Conservation (phyloP, 2,797 vertebrate species). For the Bovichtus variegatus region DNA sequence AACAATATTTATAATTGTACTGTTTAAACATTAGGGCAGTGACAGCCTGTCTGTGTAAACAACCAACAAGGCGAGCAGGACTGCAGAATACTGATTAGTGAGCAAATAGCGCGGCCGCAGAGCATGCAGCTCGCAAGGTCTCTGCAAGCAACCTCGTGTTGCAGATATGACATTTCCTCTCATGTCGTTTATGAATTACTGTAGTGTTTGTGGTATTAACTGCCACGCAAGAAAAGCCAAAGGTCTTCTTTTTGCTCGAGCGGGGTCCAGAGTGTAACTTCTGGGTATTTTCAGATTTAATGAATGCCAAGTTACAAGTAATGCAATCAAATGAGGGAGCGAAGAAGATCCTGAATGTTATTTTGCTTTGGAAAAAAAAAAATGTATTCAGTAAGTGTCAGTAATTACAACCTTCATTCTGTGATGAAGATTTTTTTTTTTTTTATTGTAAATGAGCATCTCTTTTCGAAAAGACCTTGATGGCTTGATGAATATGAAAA, state of each 20-base stretch:
- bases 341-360: constrained; percentile 5
- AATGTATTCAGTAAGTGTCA: constrained; percentile 23
- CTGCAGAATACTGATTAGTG: constrained; percentile 70
- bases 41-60: constrained; percentile 77
- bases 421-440: constrained; percentile 3
- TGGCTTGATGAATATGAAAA: constrained; percentile 44
- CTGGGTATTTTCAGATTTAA: constrained; percentile 20
- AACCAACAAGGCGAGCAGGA: constrained; percentile 60
- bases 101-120: constrained; percentile 43
- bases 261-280: background rate
- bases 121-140: constrained; percentile 58
- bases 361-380: constrained; percentile 8
- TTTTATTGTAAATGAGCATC: constrained; percentile 9
- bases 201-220: constrained; percentile 16
- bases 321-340: background rate
- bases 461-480: constrained; percentile 19
- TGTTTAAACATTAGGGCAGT: constrained; percentile 66
- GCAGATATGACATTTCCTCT: constrained; percentile 40
- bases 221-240: constrained; percentile 34
- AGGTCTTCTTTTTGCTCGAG: constrained; percentile 16
- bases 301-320: constrained; percentile 25
- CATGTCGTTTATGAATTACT: constrained; percentile 44
- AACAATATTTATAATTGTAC: constrained; percentile 69
- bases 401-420: constrained; percentile 16
- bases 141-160: constrained; percentile 21